phyloP scores from a whole-genome alignment of 2,888 invertebrate species.

The Tinea pellionella region DNA sequence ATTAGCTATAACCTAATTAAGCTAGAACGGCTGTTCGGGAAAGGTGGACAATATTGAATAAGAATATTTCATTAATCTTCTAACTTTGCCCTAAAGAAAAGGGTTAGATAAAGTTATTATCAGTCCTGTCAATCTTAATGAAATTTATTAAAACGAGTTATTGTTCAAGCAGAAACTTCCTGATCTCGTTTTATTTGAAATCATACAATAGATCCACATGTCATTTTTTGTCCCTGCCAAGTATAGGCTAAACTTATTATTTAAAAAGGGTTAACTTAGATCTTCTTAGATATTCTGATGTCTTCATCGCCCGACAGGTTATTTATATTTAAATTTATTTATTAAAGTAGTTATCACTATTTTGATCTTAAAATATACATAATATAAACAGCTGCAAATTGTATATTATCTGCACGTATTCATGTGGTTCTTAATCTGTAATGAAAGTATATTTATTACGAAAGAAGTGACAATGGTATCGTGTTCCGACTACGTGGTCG shows the following conservation, averaged over 20 bases:
- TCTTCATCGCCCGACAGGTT: neutral
- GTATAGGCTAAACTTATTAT: constrained; percentile 23
- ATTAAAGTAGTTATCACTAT: neutral
- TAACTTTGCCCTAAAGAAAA: constrained; percentile 21
- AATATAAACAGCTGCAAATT: neutral
- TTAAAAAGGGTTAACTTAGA: constrained; percentile 51
- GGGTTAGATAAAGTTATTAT: constrained; percentile 45
- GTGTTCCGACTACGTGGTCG: neutral
- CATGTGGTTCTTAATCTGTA: neutral
- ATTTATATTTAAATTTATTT: constrained; percentile 3
- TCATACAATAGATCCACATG: constrained; percentile 46
- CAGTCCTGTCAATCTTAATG: constrained; percentile 64
- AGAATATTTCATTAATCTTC: constrained; percentile 6
- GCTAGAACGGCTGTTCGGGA: neutral
- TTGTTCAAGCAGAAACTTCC: constrained; percentile 60
- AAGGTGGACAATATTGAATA: neutral
- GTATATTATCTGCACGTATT: neutral
- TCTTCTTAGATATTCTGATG: constrained; percentile 31
- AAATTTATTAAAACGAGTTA: constrained; percentile 61
- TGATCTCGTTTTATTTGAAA: constrained; percentile 48
- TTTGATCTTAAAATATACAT: neutral
- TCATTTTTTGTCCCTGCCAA: constrained; percentile 47
- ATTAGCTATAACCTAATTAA: neutral
- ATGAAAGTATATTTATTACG: neutral
- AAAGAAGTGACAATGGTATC: neutral